Evolutionary conservation across 2,113 vertebrate genomes (phyloP).

Genomic region (Cololabis saira): DNA sequence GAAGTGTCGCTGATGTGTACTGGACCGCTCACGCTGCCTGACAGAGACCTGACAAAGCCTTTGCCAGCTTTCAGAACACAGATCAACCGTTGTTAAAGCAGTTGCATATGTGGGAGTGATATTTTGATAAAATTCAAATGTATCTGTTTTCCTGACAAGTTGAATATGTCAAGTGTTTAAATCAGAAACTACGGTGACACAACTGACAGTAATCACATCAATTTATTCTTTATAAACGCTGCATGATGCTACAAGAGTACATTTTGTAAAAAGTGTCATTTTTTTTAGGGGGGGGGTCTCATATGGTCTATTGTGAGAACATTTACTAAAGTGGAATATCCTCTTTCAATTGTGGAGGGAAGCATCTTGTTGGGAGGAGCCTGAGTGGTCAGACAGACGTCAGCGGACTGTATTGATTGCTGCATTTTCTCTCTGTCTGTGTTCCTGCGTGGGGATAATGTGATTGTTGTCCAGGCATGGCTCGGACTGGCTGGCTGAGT

Average conservation of each 20-base stretch:
- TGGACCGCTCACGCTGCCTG: constrained; percentile 60
- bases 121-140: constrained; percentile 57
- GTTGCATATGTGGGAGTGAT: constrained; percentile 51
- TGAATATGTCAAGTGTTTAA: constrained; percentile 17
- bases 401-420: constrained; percentile 68
- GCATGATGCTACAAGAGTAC: constrained; percentile 20
- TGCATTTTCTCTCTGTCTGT: constrained; percentile 67
- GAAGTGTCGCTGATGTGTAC: constrained; percentile 69
- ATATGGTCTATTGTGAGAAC: constrained; percentile 29
- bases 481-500: constrained; percentile 60
- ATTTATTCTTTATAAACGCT: constrained; percentile 27
- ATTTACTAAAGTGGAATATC: constrained; percentile 54
- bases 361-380: constrained; percentile 66
- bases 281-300: not conserved
- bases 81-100: constrained; percentile 59
- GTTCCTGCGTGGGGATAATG: constrained; percentile 72
- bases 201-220: constrained; percentile 29
- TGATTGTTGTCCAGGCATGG: constrained; percentile 73
- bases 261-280: not conserved
- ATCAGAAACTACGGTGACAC: constrained; percentile 28
- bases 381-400: constrained; percentile 74
- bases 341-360: constrained; percentile 63
- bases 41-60: constrained; percentile 66
- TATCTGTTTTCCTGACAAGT: constrained; percentile 37
- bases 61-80: constrained; percentile 59